phyloP scores from a whole-genome alignment of 2,797 vertebrate genomes.

The Pangasius sanitwongsei region DNA sequence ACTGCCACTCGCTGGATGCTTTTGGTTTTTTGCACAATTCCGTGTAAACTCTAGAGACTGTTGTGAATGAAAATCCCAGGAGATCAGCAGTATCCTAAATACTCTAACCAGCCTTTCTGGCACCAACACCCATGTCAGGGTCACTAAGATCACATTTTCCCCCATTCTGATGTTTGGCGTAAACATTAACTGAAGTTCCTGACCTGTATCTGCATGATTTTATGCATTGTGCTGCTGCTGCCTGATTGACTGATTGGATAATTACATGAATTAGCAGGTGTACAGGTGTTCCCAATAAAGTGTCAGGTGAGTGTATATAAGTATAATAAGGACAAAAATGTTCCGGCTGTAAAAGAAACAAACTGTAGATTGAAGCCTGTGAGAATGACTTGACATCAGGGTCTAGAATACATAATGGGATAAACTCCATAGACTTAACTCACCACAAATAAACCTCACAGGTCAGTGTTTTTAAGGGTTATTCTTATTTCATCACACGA shows the following conservation, averaged over 20 bases:
- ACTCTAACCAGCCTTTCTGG: background rate
- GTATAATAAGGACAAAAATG: background rate
- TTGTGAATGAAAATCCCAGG: background rate
- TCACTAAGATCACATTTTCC: background rate
- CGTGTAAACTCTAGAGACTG: background rate
- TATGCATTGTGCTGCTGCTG: background rate
- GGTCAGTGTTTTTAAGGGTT: background rate
- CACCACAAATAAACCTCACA: background rate
- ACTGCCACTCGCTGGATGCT: background rate
- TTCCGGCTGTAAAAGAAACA: background rate
- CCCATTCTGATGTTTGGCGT: background rate
- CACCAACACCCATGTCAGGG: background rate
- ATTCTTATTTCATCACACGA: slow-evolving; percentile 8
- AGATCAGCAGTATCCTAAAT: slow-evolving; percentile 3
- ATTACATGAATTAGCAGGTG: too few species aligned
- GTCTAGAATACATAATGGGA: background rate
- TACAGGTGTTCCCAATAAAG: background rate
- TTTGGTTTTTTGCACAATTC: slow-evolving; percentile 18
- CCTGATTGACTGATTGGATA: background rate
- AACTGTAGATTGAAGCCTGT: background rate
- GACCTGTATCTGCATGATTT: background rate
- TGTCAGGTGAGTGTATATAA: background rate
- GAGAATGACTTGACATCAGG: background rate
- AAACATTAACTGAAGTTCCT: background rate
- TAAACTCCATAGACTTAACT: background rate